Percentiles rank a stretch among this genome's conserved stretches.
phyloP scores from a whole-genome alignment of 2,888 invertebrate species.

The Lapara coniferarum region DNA sequence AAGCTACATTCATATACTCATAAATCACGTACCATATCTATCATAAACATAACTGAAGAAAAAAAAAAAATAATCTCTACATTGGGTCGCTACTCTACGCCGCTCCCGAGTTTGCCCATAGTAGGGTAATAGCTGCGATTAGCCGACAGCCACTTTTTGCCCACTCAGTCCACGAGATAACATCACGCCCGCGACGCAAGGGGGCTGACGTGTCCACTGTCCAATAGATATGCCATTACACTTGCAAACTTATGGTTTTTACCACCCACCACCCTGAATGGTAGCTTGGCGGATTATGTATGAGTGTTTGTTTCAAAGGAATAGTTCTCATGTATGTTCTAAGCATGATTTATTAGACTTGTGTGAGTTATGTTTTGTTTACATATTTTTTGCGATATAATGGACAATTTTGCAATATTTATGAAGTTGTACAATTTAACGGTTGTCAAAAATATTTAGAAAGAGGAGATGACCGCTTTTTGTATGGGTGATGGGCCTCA shows the following conservation, averaged over 20 bases:
- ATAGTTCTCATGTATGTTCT: slow-evolving; percentile 4
- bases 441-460: not conserved
- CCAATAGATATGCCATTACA: slow-evolving; percentile 20
- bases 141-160: slow-evolving; percentile 49
- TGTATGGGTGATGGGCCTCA: too few species aligned
- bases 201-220: slow-evolving; percentile 22
- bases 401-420: not conserved
- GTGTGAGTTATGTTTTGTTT: slow-evolving; percentile 3
- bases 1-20: too few species aligned
- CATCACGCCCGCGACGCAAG: slow-evolving; percentile 35
- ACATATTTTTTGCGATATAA: slow-evolving; percentile 1
- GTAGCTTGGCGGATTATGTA: slow-evolving; percentile 11
- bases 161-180: slow-evolving; percentile 39
- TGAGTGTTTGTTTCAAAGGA: slow-evolving; percentile 21
- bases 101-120: slow-evolving; percentile 39
- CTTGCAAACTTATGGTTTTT: slow-evolving; percentile 24
- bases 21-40: too few species aligned
- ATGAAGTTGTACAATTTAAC: not conserved
- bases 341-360: slow-evolving; percentile 14
- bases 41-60: too few species aligned
- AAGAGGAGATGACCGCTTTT: too few species aligned
- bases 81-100: slow-evolving; percentile 33
- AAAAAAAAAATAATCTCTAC: slow-evolving; percentile 27
- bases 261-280: slow-evolving; percentile 17
- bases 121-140: slow-evolving; percentile 50